Conservation (phyloP, 2,888 invertebrate genomes). For the Ferdinandea cuprea region DNA sequence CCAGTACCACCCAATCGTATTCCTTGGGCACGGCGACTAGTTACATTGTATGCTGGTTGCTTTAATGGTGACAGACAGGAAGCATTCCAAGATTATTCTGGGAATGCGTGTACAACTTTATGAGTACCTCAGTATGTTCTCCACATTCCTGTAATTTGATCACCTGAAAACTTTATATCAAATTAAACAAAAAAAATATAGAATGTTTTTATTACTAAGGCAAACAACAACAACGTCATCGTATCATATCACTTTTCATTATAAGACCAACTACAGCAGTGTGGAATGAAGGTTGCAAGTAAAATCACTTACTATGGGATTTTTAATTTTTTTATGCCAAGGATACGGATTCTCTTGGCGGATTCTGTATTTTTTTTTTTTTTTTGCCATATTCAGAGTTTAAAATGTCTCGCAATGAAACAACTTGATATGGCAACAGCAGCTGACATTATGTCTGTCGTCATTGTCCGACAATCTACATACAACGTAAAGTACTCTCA, state of each 20-base stretch:
- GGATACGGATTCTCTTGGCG: slow-evolving; percentile 37
- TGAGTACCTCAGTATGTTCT: slow-evolving; percentile 57
- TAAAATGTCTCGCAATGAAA: slow-evolving; percentile 10
- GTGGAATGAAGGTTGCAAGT: slow-evolving; percentile 15
- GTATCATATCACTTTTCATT: slow-evolving; percentile 60
- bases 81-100: slow-evolving; percentile 72
- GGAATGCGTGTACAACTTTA: slow-evolving; percentile 60
- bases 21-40: slow-evolving; percentile 11
- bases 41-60: slow-evolving; percentile 48
- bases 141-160: slow-evolving; percentile 71
- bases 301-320: slow-evolving; percentile 56
- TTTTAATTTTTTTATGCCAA: slow-evolving; percentile 38
- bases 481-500: background rate
- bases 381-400: slow-evolving; percentile 10
- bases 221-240: slow-evolving; percentile 32
- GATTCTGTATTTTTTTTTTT: slow-evolving; percentile 15
- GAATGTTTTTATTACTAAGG: slow-evolving; percentile 30
- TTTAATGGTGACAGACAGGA: slow-evolving; percentile 72
- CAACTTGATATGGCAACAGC: slow-evolving; percentile 43
- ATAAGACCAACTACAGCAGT: slow-evolving; percentile 17
- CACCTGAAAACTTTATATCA: slow-evolving; percentile 68
- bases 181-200: slow-evolving; percentile 56
- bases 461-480: slow-evolving; percentile 5
- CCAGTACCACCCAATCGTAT: slow-evolving; percentile 29
- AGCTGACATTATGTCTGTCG: slow-evolving; percentile 58